phyloP scores from a whole-genome alignment of 2,113 vertebrate genomes.

The Tachycineta bicolor region DNA sequence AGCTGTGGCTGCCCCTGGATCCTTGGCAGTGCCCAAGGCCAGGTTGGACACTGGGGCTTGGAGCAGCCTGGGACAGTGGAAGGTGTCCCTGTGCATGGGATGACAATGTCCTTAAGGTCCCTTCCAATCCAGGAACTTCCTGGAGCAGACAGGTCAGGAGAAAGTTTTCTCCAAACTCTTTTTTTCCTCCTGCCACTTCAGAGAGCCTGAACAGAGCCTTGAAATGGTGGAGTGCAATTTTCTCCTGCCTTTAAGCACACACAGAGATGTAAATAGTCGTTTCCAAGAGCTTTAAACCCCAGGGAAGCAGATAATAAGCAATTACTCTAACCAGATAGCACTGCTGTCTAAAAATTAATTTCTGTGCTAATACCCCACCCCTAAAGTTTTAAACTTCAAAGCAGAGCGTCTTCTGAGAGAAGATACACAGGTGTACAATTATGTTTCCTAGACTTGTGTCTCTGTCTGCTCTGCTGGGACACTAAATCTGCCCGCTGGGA shows the following conservation, averaged over 20 bases:
- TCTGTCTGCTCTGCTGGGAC: neutral
- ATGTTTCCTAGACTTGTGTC: neutral
- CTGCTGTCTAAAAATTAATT: constrained; percentile 62
- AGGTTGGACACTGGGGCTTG: accelerated
- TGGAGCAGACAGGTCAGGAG: neutral
- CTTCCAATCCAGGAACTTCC: neutral
- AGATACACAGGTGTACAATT: constrained; percentile 24
- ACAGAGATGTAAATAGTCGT: constrained; percentile 31
- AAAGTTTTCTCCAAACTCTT: neutral
- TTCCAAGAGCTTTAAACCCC: constrained; percentile 48
- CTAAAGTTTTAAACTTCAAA: constrained; percentile 58
- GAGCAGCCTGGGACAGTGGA: accelerated
- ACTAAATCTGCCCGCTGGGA: neutral
- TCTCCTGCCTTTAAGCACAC: constrained; percentile 6
- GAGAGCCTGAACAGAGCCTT: neutral
- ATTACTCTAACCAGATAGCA: constrained; percentile 65
- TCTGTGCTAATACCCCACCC: constrained; percentile 35
- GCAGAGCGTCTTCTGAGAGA: constrained; percentile 4
- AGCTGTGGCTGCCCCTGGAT: neutral
- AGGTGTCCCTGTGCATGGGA: neutral
- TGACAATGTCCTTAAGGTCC: neutral
- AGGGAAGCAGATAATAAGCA: constrained; percentile 64
- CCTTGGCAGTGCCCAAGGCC: neutral
- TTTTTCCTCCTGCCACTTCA: neutral
- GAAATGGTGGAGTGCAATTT: neutral